Evolutionary conservation across 2,113 vertebrate species (phyloP).

Genomic region (Furnarius figulus): DNA sequence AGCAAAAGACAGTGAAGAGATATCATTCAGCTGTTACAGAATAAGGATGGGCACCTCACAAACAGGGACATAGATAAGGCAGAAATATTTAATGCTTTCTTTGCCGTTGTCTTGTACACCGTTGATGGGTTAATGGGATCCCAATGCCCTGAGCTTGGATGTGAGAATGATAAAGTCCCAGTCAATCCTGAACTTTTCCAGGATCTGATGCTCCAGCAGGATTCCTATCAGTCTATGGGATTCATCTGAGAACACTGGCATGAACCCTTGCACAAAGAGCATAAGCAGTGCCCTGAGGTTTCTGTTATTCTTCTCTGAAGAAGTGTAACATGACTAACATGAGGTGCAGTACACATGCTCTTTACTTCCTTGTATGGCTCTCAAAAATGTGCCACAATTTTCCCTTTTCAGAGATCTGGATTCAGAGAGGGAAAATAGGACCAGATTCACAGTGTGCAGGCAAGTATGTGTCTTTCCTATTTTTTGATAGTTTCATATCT

Average conservation of each 20-base stretch:
- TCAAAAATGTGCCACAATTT: not conserved
- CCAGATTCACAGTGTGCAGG: rapidly evolving
- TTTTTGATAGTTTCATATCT: not conserved
- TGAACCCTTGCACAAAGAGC: not conserved
- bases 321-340: not conserved
- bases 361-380: not conserved
- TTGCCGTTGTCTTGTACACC: not conserved
- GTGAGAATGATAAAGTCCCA: not conserved
- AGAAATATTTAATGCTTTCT: not conserved
- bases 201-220: not conserved
- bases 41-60: not conserved
- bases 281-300: not conserved
- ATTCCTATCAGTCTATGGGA: not conserved
- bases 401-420: not conserved
- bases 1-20: not conserved
- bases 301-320: not conserved
- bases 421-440: not conserved
- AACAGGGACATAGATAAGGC: not conserved
- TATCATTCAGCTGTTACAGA: not conserved
- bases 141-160: not conserved
- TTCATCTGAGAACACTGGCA: not conserved
- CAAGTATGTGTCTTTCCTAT: not conserved
- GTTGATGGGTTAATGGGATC: too few relatives aligned
- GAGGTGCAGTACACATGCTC: not conserved
- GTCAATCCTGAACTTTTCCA: not conserved